Evolutionary conservation across 2,888 invertebrate genomes (phyloP), one percentile per base, ranked within the genome.

Genomic region (Polylopha cassiicola): DNA sequence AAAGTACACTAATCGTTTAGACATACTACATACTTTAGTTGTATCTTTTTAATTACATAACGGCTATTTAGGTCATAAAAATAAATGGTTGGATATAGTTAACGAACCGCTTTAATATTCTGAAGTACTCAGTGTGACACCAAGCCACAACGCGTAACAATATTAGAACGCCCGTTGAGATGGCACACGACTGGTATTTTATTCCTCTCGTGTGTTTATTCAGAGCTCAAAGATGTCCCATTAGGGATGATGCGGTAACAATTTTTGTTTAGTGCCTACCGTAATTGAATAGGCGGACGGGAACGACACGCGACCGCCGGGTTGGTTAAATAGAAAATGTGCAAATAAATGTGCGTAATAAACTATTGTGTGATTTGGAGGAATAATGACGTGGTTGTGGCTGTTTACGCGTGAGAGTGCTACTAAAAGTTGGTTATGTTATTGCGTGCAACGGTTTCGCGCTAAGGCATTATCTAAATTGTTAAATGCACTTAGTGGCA

Each of bases 231-330:
- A 73, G 74, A 67, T 66, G 62, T 63, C 65, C 75, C 79, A 81
- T 82, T 81, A 82, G 66, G 74, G 74, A 66, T 65, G 73, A 71
- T 62, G 67, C 72, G 61, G 60, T 69, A 77, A 76, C 81, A 77
- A 75, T 79, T 72, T 41, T 74, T 59, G 76, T 67, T 73, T 67
- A 64, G 62, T 62, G 64, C 55, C 62, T 53, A 59, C 44, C 61
- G 61, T 82, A 82, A 84, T 85, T 84, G 80, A 84, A 84, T 78
- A 74, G 80, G 79, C 78, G 76, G 70, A 62, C 69, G 75, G 72
- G 72, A 71, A 69, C 57, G 72, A 61, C 84, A 80, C 81, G 77
- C 78, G 82, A 70, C 77, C 65, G 48, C 55, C 50, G 60, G 51
- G 50, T 55, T 51, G 51, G 53, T 50, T 55, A 51, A 55, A 47